Evolutionary conservation across 1,140 invertebrate species (phyloP), one percentile per base, ranked within the genome.

Genomic region (Micrasema minimum): DNA sequence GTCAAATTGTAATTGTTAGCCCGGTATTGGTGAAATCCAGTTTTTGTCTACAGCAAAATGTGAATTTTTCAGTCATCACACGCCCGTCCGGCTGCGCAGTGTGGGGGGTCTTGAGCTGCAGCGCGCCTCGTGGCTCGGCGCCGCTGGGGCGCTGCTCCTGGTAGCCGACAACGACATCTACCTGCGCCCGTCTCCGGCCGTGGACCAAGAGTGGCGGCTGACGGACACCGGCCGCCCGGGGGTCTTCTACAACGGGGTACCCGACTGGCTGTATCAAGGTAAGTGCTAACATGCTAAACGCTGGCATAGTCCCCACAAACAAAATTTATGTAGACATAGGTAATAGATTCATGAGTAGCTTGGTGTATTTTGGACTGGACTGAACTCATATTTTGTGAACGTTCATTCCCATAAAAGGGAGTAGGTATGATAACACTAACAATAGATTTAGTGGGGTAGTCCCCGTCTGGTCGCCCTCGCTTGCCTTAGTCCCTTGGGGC

Each of bases 241-340:
- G 23, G 78, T 90, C 22, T 86, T 96, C 45, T 97, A 93, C 83
- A 97, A 97, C 82, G 96, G 95, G 20, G 88, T 97, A 20, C 93
- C 95, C 0, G 95, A 97, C 82, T 98, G 94, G 94, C 81, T 97
- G 1, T 97, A 98, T 83, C 95, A 96, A 88, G 93, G 93, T 94
- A 83, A 76, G 75, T 16, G n/a, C n/a, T 0, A 20, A 62, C 41
- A 1, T n/a, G 20, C n/a, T 18, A 1, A 18, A n/a, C n/a, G n/a
- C n/a, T 62, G 16, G 2, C 55, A 62, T 43, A 41, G 38, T 5
- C 1, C 5, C 10, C 1, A n/a, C n/a, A n/a, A n/a, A n/a, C n/a
- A n/a, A n/a, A n/a, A n/a, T n/a, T n/a, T n/a, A n/a, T n/a, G n/a
- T n/a, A n/a, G n/a, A n/a, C n/a, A n/a, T n/a, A n/a, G n/a, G n/a